Conservation (phyloP, 2,888 invertebrate species). For the Trissoscelio sp. region DNA sequence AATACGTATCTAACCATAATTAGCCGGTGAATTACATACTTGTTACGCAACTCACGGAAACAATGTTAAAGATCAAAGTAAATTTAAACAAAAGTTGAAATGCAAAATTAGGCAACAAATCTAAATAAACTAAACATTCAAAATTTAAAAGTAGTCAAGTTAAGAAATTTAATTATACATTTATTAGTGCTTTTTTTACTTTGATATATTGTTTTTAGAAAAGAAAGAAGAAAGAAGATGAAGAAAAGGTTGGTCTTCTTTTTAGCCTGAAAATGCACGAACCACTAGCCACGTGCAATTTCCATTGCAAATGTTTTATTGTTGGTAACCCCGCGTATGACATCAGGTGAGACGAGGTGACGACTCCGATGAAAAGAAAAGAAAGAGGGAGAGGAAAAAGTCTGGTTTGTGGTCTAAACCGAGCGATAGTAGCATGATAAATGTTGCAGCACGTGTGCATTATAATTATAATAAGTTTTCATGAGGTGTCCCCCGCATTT, state of each 20-base stretch:
- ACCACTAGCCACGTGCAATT: constrained; percentile 66
- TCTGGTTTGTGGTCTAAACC: not conserved
- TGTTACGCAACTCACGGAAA: constrained; percentile 27
- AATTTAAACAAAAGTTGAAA: not conserved
- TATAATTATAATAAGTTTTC: constrained; percentile 33
- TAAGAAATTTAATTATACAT: too few species aligned
- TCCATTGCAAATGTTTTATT: constrained; percentile 76
- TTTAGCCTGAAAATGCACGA: constrained; percentile 26
- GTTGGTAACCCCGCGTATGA: constrained; percentile 75
- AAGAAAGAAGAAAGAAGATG: not conserved
- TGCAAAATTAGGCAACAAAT: too few species aligned
- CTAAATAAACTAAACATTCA: too few species aligned
- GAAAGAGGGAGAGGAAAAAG: constrained; percentile 52
- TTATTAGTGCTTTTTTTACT: too few species aligned
- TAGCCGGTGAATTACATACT: not conserved
- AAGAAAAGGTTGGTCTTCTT: constrained; percentile 18
- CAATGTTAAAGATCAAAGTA: not conserved
- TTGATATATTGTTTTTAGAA: too few species aligned
- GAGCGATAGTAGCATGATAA: constrained; percentile 23
- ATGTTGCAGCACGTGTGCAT: constrained; percentile 37
- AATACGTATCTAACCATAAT: constrained; percentile 20
- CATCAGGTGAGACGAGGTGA: constrained; percentile 70
- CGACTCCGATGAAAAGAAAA: constrained; percentile 49
- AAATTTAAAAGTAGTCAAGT: too few species aligned
- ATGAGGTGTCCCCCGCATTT: too few species aligned